phyloP scores from a whole-genome alignment of 2,113 vertebrate species.

The Nicator chloris region DNA sequence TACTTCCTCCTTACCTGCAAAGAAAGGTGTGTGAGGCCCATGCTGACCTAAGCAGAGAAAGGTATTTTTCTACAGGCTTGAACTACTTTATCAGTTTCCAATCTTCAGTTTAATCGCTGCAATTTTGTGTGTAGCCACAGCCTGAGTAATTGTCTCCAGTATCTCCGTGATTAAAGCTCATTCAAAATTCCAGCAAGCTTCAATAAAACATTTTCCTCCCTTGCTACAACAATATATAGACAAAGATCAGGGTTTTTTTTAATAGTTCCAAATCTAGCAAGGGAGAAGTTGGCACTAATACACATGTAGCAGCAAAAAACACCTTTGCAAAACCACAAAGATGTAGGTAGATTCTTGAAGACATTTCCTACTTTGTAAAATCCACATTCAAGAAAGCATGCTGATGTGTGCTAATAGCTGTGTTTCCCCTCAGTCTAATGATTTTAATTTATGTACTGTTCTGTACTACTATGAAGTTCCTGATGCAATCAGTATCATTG shows the following conservation, averaged over 20 bases:
- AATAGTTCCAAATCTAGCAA: not conserved
- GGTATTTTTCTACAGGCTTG: not conserved
- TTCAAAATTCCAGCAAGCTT: constrained; percentile 27
- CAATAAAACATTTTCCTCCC: not conserved
- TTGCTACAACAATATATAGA: not conserved
- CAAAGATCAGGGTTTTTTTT: not conserved
- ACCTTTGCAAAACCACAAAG: not conserved
- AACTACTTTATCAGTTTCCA: constrained; percentile 14
- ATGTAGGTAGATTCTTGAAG: not conserved
- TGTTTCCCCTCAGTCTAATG: constrained; percentile 29
- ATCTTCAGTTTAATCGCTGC: not conserved
- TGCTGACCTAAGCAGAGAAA: not conserved
- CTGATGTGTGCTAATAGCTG: constrained; percentile 9
- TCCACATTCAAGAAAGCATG: not conserved
- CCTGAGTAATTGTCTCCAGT: not conserved
- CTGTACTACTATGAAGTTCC: constrained; percentile 43
- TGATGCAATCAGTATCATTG: constrained; percentile 54
- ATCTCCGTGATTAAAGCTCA: constrained; percentile 38
- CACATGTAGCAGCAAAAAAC: not conserved
- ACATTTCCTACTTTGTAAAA: constrained; percentile 17
- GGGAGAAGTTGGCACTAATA: not conserved
- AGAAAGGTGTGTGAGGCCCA: not conserved
- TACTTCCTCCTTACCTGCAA: not conserved
- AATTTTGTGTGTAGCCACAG: not conserved
- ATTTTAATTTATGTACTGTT: constrained; percentile 61